Evolutionary conservation across 2,113 vertebrate species (phyloP), one percentile per base, ranked within the genome.

Genomic region (Raphicerus campestris): DNA sequence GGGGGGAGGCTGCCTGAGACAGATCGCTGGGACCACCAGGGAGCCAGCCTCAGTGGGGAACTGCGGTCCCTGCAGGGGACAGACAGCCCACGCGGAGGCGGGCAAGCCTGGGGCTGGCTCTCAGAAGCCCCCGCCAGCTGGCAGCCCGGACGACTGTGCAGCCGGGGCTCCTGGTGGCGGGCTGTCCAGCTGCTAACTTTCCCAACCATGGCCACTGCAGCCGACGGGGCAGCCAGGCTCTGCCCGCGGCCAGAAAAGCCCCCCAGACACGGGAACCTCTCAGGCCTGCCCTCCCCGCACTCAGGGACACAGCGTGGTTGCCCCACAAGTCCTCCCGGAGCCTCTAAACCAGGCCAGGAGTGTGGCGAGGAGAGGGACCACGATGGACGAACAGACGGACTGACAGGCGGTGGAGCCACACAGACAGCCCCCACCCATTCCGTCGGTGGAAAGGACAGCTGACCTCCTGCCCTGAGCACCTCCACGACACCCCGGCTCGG

Each of bases 291-390:
- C 24, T 49, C 24, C 26, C n/a, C 6, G 0, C 0, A 22, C 63
- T 28, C 56, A 22, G 42, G 53, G 0, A 5, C 1, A 2, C 10
- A 4, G 60, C 7, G 0, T 0, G 5, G 19, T 32, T 26, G 2
- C 5, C 3, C 35, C 66, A 30, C 15, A 4, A 4, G 51, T 53
- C 42, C 10, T 58, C 35, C 3, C 0, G 0, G 39, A 30, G 49
- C 3, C 0, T 39, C 5, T 17, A 24, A 2, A 13, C 15, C 32
- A 42, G 19, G 58, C 42, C 75, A 49, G 45, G 26, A 78, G 42
- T 10, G 15, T 10, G 75, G 42, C 1, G 2, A 17, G 26, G 45
- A 19, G 45, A 49, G 28, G 75, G 45, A 78, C 45, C 15, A 32
- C 2, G 4, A 39, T 0, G 66, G 89, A 35, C 0, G 0, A 22